Evolutionary conservation across 2,888 invertebrate genomes (phyloP).

Genomic region (Lepas anatifera): DNA sequence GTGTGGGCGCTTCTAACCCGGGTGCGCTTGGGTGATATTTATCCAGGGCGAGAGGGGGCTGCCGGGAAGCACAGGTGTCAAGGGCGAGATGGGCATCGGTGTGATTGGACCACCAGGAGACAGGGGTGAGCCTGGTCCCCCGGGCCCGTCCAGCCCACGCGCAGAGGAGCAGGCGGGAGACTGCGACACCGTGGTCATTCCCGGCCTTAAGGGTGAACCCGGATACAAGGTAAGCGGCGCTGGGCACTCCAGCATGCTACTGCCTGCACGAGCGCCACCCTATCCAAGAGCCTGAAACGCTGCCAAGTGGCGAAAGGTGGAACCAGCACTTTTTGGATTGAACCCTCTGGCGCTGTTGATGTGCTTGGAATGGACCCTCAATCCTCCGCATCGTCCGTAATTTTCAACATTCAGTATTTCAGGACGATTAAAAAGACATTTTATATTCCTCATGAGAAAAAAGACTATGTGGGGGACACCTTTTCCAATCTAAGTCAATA

Average conservation of each 20-base stretch:
- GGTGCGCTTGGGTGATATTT: neutral
- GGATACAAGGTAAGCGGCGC: constrained; percentile 27
- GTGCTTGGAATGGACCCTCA: too few relatives aligned
- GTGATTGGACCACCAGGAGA: constrained; percentile 43
- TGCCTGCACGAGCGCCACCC: constrained; percentile 33
- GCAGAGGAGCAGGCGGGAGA: neutral
- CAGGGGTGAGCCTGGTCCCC: constrained; percentile 42
- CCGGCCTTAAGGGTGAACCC: neutral
- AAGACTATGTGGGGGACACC: too few relatives aligned
- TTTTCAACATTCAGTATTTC: too few relatives aligned
- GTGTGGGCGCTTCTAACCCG: too few relatives aligned
- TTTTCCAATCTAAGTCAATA: too few relatives aligned
- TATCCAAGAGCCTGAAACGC: constrained; percentile 33
- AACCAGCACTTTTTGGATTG: too few relatives aligned
- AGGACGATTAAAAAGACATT: too few relatives aligned
- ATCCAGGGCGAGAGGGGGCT: constrained; percentile 21
- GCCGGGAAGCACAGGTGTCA: constrained; percentile 47
- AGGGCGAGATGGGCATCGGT: constrained; percentile 31
- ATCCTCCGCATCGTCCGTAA: too few relatives aligned
- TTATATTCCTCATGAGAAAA: too few relatives aligned
- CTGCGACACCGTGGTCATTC: neutral
- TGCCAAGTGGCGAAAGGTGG: constrained; percentile 33
- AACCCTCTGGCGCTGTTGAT: too few relatives aligned
- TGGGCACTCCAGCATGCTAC: constrained; percentile 31
- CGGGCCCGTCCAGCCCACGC: constrained; percentile 18